A percentile compares a stretch with the other conserved stretches of the same genome.
Evolutionary conservation across 2,797 vertebrate genomes (phyloP).

Genomic region (Ceyx erithaca): DNA sequence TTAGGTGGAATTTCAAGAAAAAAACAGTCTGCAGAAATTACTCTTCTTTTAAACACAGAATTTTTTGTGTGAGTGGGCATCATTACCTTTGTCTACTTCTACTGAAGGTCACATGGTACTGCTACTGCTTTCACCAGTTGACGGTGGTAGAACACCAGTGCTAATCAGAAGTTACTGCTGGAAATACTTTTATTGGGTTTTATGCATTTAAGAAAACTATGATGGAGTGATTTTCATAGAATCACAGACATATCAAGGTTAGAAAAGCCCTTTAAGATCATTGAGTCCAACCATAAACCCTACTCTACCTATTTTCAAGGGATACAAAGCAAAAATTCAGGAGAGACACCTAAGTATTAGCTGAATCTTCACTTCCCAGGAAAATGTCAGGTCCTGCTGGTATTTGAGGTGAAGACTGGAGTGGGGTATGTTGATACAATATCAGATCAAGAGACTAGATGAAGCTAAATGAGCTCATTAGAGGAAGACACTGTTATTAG

Average conservation of each 20-base stretch:
- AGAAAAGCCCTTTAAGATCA: too few species aligned
- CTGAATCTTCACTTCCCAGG: background rate
- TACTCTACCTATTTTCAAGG: background rate
- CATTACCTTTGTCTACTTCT: background rate
- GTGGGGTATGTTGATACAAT: background rate
- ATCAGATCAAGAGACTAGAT: background rate
- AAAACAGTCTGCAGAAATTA: background rate
- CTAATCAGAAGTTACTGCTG: background rate
- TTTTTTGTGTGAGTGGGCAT: background rate
- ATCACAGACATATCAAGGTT: too few species aligned
- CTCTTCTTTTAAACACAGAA: background rate
- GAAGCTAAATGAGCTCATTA: constrained; percentile 1
- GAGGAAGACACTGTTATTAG: constrained; percentile 34
- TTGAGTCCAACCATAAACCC: too few species aligned
- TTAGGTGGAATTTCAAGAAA: background rate
- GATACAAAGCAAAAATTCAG: background rate
- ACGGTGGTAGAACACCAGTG: background rate
- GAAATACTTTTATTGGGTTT: background rate
- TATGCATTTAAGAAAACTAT: background rate
- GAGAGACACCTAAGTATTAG: background rate
- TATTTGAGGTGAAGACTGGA: background rate
- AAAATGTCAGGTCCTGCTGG: background rate
- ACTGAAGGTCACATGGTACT: background rate
- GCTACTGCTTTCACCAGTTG: background rate
- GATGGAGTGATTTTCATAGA: background rate